Conservation (phyloP, 2,888 invertebrate species). For the Gasteruption jaculator region DNA sequence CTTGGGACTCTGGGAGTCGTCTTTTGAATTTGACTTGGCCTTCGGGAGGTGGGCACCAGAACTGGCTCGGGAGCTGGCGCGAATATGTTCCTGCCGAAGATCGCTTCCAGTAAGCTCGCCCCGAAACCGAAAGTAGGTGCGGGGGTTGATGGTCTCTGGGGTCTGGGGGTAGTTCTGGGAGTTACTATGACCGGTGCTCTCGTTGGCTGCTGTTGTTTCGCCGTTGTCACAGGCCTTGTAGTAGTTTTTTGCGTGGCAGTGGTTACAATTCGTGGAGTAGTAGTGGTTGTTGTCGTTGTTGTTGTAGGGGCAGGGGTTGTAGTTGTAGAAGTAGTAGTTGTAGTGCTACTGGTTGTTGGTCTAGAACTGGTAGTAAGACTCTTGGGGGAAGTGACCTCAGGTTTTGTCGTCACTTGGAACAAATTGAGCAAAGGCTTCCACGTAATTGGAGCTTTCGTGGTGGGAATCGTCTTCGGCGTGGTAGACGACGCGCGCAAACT, state of each 20-base stretch:
- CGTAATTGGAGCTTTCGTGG: slow-evolving; percentile 20
- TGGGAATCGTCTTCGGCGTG: slow-evolving; percentile 20
- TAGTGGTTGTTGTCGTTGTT: slow-evolving; percentile 14
- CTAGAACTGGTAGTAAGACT: slow-evolving; percentile 18
- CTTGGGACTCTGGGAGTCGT: slow-evolving; percentile 14
- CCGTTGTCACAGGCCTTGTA: too few species aligned
- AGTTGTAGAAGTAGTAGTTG: slow-evolving; percentile 16
- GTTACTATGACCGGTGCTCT: slow-evolving; percentile 27
- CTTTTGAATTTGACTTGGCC: slow-evolving; percentile 9
- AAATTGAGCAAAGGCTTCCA: slow-evolving; percentile 22
- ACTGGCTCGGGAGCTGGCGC: too few species aligned
- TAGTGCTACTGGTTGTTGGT: slow-evolving; percentile 22
- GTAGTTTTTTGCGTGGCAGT: slow-evolving; percentile 32
- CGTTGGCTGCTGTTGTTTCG: too few species aligned
- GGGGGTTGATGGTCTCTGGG: slow-evolving; percentile 45
- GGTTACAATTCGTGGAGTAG: slow-evolving; percentile 22
- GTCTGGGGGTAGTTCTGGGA: slow-evolving; percentile 35
- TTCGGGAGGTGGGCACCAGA: slow-evolving; percentile 21
- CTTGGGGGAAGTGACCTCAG: slow-evolving; percentile 24
- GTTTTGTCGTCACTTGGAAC: slow-evolving; percentile 27
- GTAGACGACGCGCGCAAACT: slow-evolving; percentile 35
- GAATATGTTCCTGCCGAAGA: slow-evolving; percentile 41
- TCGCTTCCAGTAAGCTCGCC: slow-evolving; percentile 35
- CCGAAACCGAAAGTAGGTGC: slow-evolving; percentile 42
- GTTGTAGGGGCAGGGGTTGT: slow-evolving; percentile 16